Conservation (phyloP, 2,797 vertebrate species). For the Lepus oiostolus region DNA sequence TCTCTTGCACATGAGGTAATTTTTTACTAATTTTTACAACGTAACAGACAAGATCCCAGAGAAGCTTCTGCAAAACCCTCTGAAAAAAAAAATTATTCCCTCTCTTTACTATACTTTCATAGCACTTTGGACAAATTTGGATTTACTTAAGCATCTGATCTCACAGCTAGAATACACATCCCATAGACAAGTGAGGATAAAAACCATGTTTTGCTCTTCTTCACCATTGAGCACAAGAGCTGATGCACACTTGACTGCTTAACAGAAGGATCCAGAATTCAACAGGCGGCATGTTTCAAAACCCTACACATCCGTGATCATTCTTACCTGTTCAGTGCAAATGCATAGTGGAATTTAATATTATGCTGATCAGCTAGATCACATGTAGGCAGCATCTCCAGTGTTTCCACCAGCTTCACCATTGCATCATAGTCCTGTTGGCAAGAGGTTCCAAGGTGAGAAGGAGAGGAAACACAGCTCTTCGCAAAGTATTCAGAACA, state of each 20-base stretch:
- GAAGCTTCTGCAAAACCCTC: background rate
- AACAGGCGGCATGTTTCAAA: slow-evolving; percentile 25
- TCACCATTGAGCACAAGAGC: background rate
- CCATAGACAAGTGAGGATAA: slow-evolving; percentile 49
- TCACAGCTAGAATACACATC: slow-evolving; percentile 33
- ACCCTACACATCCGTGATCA: background rate
- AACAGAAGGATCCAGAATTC: slow-evolving; percentile 54
- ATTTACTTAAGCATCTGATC: slow-evolving; percentile 18
- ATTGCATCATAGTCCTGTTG: slow-evolving; percentile 97
- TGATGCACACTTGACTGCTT: background rate
- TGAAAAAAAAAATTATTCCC: slow-evolving; percentile 3
- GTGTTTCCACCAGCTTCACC: slow-evolving; percentile 97
- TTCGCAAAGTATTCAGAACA: slow-evolving; percentile 32
- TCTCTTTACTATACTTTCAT: background rate
- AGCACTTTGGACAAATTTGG: slow-evolving; percentile 10
- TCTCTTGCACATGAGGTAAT: background rate
- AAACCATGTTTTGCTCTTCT: background rate
- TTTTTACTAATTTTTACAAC: slow-evolving; percentile 47
- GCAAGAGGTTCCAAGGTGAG: slow-evolving; percentile 56
- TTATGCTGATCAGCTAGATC: slow-evolving; percentile 96
- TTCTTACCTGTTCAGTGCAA: slow-evolving; percentile 96
- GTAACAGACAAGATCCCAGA: background rate
- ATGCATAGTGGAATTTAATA: slow-evolving; percentile 98
- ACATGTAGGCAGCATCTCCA: slow-evolving; percentile 96
- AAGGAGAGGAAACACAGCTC: background rate